phyloP scores from a whole-genome alignment of 2,888 invertebrate species.

The Heliconius sara region DNA sequence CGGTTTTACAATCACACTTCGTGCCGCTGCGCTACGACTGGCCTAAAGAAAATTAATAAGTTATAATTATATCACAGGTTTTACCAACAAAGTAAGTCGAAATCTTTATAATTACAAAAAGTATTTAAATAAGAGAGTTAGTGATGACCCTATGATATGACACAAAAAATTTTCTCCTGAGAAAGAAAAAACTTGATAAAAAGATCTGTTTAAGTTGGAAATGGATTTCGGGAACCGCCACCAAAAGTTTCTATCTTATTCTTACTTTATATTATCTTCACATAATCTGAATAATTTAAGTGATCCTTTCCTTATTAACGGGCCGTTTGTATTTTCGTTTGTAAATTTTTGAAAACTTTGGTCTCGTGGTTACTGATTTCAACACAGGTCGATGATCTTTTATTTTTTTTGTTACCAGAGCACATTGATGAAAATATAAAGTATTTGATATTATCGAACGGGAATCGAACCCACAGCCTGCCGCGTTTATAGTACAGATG shows the following conservation, averaged over 20 bases:
- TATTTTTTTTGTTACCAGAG: no score
- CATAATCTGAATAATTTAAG: constrained; percentile 68
- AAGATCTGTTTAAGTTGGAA: constrained; percentile 78
- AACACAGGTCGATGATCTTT: not conserved
- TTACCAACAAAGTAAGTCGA: no score
- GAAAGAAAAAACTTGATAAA: constrained; percentile 67
- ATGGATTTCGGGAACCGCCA: constrained; percentile 69
- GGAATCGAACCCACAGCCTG: no score
- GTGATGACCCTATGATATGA: constrained; percentile 64
- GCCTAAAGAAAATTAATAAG: not conserved
- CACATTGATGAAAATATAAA: no score
- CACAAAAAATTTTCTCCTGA: constrained; percentile 61
- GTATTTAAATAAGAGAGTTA: constrained; percentile 36
- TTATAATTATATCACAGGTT: not conserved
- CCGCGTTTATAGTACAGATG: no score
- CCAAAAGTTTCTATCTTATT: constrained; percentile 71
- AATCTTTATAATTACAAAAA: constrained; percentile 41
- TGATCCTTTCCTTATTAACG: constrained; percentile 25
- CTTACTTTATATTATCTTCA: constrained; percentile 62
- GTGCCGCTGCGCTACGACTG: no score
- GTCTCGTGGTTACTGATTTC: not conserved
- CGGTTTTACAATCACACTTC: no score
- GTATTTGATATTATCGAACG: no score
- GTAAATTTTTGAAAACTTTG: not conserved
- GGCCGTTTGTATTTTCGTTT: not conserved